Conservation (phyloP, 2,797 vertebrate species). For the Neoniphon sammara region DNA sequence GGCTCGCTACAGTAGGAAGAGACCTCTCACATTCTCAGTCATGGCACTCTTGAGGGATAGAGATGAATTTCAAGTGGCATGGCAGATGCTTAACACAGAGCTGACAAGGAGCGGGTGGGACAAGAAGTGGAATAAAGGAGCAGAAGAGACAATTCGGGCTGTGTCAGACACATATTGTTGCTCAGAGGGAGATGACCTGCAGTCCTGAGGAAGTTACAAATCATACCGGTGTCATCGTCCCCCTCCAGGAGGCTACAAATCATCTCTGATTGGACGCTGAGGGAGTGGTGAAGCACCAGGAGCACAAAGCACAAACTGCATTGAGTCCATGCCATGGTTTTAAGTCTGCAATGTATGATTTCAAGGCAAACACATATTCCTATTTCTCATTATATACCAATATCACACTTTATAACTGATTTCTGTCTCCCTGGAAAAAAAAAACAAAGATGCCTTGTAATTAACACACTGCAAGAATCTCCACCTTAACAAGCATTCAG, state of each 20-base stretch:
- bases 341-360: background rate
- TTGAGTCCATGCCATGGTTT: background rate
- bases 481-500: too few relatives aligned
- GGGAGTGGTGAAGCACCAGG: slow-evolving; percentile 25
- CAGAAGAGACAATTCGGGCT: slow-evolving; percentile 25
- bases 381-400: background rate
- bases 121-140: slow-evolving; percentile 26
- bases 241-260: slow-evolving; percentile 56
- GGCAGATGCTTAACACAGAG: slow-evolving; percentile 42
- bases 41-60: slow-evolving; percentile 30
- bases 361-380: background rate
- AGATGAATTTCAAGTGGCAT: slow-evolving; percentile 39
- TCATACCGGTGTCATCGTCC: slow-evolving; percentile 46
- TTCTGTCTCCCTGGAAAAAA: background rate
- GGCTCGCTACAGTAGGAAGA: slow-evolving; percentile 6
- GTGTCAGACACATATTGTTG: slow-evolving; percentile 15
- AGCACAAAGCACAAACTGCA: background rate
- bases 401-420: background rate
- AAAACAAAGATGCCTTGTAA: background rate
- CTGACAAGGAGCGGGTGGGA: slow-evolving; percentile 18
- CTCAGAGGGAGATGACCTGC: slow-evolving; percentile 36
- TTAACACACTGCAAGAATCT: background rate
- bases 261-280: slow-evolving; percentile 58
- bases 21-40: slow-evolving; percentile 4
- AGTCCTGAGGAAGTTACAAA: slow-evolving; percentile 54